Percentiles rank a stretch among this genome's conserved stretches.
Evolutionary conservation across 2,888 invertebrate genomes (phyloP).

Genomic region (Drosophila setosimentum): DNA sequence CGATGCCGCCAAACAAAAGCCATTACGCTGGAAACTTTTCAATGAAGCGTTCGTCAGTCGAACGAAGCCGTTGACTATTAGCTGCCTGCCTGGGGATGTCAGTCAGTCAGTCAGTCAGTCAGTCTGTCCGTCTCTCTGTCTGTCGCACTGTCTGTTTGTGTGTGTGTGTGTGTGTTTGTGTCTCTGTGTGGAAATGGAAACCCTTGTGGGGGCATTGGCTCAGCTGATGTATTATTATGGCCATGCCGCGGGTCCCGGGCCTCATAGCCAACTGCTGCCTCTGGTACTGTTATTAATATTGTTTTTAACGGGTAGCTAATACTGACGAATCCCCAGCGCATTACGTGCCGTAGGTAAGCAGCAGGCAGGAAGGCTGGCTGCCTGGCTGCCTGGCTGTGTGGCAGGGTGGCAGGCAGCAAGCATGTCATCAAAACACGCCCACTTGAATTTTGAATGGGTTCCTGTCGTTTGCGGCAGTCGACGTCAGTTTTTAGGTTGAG

Average conservation of each 20-base stretch:
- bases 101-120: slow-evolving; percentile 33
- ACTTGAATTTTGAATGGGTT: slow-evolving; percentile 77
- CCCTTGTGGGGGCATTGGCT: slow-evolving; percentile 75
- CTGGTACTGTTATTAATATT: slow-evolving; percentile 80
- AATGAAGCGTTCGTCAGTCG: slow-evolving; percentile 80
- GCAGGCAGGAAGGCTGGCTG: slow-evolving; percentile 13
- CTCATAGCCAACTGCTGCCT: slow-evolving; percentile 46
- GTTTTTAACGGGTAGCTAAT: slow-evolving; percentile 79
- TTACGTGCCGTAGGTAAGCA: slow-evolving; percentile 80
- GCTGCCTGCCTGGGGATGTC: slow-evolving; percentile 67
- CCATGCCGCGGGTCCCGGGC: slow-evolving; percentile 51
- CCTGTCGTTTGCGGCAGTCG: slow-evolving; percentile 42
- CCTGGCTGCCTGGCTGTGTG: neutral
- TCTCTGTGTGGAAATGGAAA: slow-evolving; percentile 32
- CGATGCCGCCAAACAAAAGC: slow-evolving; percentile 72
- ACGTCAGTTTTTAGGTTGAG: slow-evolving; percentile 64
- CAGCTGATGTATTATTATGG: slow-evolving; percentile 81
- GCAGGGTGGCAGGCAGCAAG: slow-evolving; percentile 34
- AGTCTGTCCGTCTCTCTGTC: slow-evolving; percentile 28
- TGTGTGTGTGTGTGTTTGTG: slow-evolving; percentile 20
- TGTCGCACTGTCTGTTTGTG: slow-evolving; percentile 31
- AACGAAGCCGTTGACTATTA: slow-evolving; percentile 70
- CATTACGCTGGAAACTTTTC: slow-evolving; percentile 82
- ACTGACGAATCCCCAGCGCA: slow-evolving; percentile 80
- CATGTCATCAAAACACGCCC: slow-evolving; percentile 80